phyloP scores from a whole-genome alignment of 2,113 vertebrate genomes.

The Scomber colias region DNA sequence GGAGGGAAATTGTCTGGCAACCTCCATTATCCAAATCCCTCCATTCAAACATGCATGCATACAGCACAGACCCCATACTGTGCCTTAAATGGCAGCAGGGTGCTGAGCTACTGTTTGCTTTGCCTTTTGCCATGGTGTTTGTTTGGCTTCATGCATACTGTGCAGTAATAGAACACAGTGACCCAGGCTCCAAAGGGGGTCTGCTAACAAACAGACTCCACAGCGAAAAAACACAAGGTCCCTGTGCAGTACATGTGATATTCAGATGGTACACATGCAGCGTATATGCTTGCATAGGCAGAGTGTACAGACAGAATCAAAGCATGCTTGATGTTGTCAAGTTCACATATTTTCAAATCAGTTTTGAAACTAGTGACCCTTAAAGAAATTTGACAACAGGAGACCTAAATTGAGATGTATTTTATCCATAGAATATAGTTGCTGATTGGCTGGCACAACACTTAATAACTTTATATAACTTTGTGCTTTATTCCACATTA shows the following conservation, averaged over 20 bases:
- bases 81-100: constrained; percentile 67
- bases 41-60: background rate
- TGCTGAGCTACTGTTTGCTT: constrained; percentile 61
- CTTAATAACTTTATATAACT: no score
- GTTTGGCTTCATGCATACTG: constrained; percentile 69
- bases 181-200: constrained; percentile 68
- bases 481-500: no score
- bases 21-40: constrained; percentile 30
- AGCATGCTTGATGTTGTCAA: constrained; percentile 7
- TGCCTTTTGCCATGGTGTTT: constrained; percentile 56
- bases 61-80: constrained; percentile 40
- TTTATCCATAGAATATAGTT: background rate
- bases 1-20: constrained; percentile 33
- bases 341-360: constrained; percentile 26
- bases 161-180: constrained; percentile 70
- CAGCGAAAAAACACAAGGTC: constrained; percentile 42
- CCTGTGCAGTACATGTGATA: constrained; percentile 38
- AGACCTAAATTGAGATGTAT: background rate
- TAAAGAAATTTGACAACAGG: constrained; percentile 6
- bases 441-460: no score
- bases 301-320: constrained; percentile 33
- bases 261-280: constrained; percentile 32
- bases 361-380: background rate
- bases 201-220: constrained; percentile 65
- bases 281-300: constrained; percentile 23